These are phyloP conservation scores for Anthrax anthrax DNA, from an alignment of 2,888 invertebrate genomes.

Conservation along the genomic window DNA sequence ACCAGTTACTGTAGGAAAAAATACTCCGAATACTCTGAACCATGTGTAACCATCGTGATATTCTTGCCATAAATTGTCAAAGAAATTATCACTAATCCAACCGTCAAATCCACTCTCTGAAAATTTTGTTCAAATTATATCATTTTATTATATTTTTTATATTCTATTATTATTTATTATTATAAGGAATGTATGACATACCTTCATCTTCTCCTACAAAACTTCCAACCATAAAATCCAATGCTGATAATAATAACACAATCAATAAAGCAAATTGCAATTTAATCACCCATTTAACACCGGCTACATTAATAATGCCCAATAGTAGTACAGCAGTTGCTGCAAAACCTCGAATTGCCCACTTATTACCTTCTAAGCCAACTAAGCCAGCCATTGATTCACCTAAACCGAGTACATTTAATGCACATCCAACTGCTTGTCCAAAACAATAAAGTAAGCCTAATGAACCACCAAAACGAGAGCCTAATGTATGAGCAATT, in stretches of 20 bases:
- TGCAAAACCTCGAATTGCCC: conserved; percentile 80
- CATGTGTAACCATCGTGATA: conserved; percentile 73
- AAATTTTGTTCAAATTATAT: too few relatives aligned
- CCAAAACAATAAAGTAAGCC: conserved; percentile 93
- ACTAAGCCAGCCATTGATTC: conserved; percentile 86
- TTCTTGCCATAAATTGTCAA: conserved; percentile 65
- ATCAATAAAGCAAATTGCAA: conserved; percentile 79
- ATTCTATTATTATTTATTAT: neutral
- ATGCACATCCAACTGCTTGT: conserved; percentile 89
- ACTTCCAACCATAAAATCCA: conserved; percentile 90
- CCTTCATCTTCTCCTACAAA: conserved; percentile 62
- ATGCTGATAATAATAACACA: conserved; percentile 71
- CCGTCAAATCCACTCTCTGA: conserved; percentile 71
- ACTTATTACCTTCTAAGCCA: conserved; percentile 50
- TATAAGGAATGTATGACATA: conserved; percentile 27
- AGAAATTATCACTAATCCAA: conserved; percentile 66
- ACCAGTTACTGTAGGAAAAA: conserved; percentile 95
- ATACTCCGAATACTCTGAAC: conserved; percentile 94
- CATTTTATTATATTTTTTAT: too few relatives aligned
- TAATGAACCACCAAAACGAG: conserved; percentile 81
- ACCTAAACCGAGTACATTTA: conserved; percentile 90
- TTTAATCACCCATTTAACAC: conserved; percentile 96
- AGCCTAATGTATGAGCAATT: conserved; percentile 84
- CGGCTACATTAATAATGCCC: conserved; percentile 85
- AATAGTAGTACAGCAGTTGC: conserved; percentile 73